Conservation (phyloP, 2,888 invertebrate species). For the Leptinotarsa peninsularis region DNA sequence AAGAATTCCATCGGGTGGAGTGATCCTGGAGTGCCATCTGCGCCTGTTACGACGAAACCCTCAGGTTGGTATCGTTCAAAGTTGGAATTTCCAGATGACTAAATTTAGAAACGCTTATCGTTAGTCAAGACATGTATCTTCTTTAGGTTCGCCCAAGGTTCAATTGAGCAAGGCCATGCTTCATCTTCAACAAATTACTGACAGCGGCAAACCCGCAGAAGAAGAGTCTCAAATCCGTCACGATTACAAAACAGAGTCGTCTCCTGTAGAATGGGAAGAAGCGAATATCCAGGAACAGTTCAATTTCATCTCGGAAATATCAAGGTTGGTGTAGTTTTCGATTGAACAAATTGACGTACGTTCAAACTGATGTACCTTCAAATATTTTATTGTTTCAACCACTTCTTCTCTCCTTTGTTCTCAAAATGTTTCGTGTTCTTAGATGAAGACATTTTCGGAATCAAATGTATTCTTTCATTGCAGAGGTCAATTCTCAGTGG, state of each 20-base stretch:
- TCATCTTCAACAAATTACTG: conserved; percentile 87
- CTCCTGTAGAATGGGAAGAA: conserved; percentile 80
- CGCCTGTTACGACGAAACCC: conserved; percentile 77
- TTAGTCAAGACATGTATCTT: neutral
- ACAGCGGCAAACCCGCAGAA: conserved; percentile 79
- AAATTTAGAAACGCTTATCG: neutral
- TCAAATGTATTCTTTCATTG: conserved; percentile 7
- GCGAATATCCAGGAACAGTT: conserved; percentile 80
- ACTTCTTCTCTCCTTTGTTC: no score
- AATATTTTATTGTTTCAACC: no score
- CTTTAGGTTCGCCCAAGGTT: conserved; percentile 70
- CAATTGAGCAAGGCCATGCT: conserved; percentile 86
- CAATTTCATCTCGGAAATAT: conserved; percentile 87
- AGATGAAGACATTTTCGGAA: neutral
- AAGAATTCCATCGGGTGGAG: conserved; percentile 95
- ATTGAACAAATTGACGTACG: no score
- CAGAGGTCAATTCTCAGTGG: conserved; percentile 88
- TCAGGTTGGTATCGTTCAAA: conserved; percentile 62
- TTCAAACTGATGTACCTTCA: no score
- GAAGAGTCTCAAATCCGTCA: conserved; percentile 74
- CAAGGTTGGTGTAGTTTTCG: conserved; percentile 63
- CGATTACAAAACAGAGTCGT: conserved; percentile 81
- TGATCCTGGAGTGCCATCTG: conserved; percentile 86
- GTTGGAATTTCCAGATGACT: neutral
- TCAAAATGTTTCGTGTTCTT: neutral